A percentile compares a stretch with the other conserved stretches of the same genome.
Conservation (phyloP, 2,113 vertebrate genomes). For the Anthoscopus minutus region DNA sequence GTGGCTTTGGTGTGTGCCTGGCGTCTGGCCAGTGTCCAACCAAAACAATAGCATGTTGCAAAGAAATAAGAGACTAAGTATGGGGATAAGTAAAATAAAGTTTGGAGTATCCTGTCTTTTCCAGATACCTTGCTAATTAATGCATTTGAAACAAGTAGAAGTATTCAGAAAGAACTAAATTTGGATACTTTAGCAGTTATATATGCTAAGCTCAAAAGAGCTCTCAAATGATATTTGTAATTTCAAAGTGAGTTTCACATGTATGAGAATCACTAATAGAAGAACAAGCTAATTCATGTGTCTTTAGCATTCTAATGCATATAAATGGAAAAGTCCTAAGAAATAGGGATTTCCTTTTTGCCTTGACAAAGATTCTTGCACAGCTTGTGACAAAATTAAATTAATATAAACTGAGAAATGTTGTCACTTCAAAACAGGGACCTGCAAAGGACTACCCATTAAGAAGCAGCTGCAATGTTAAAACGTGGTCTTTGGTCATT, state of each 20-base stretch:
- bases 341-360: neutral
- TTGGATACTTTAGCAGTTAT: neutral
- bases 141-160: neutral
- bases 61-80: neutral
- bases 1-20: neutral
- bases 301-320: neutral
- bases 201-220: neutral
- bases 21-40: neutral
- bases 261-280: neutral
- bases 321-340: neutral
- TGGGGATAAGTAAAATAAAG: neutral
- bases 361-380: neutral
- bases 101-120: neutral
- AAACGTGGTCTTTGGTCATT: neutral
- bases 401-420: neutral
- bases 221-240: neutral
- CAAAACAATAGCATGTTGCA: neutral
- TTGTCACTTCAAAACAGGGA: neutral
- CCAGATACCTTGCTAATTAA: neutral
- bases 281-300: neutral
- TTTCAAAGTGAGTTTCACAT: neutral
- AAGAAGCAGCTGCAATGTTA: neutral
- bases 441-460: neutral
- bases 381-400: neutral
- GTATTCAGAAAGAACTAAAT: neutral